Conservation (phyloP, 2,888 invertebrate genomes). For the Limulus polyphemus region DNA sequence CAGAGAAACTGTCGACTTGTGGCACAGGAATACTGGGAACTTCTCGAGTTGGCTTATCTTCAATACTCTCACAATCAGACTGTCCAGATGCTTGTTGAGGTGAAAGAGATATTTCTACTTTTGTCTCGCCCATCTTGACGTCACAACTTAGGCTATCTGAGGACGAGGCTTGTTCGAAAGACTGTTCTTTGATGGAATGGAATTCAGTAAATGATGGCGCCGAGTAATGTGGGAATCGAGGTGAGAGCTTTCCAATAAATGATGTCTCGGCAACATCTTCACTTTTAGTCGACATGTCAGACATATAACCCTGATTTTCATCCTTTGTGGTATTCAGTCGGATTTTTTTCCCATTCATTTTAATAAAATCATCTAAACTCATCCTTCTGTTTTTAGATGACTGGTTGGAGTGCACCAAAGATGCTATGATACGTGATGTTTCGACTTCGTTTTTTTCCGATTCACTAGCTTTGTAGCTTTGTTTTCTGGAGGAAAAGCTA, state of each 20-base stretch:
- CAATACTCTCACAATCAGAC: too few species aligned
- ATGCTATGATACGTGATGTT: conserved; percentile 21
- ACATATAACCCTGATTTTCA: conserved; percentile 5
- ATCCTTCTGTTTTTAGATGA: conserved; percentile 40
- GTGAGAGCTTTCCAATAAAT: conserved; percentile 12
- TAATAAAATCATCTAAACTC: conserved; percentile 58
- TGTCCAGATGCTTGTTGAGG: too few species aligned
- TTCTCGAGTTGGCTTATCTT: too few species aligned
- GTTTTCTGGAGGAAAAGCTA: too few species aligned
- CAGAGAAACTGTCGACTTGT: too few species aligned
- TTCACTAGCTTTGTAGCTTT: conserved; percentile 38
- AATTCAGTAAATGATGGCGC: conserved; percentile 18
- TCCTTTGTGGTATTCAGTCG: conserved; percentile 10
- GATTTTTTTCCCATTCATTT: conserved; percentile 51
- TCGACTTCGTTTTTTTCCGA: conserved; percentile 17
- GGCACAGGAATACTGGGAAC: too few species aligned
- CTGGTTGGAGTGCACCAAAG: conserved; percentile 15
- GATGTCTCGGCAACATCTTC: conserved; percentile 15
- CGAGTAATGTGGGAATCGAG: conserved; percentile 12
- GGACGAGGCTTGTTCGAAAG: conserved; percentile 22
- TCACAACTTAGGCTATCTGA: conserved; percentile 19
- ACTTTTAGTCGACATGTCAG: neutral
- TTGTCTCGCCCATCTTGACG: conserved; percentile 14
- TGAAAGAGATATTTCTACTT: conserved; percentile 18
- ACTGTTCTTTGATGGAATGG: conserved; percentile 20